Conservation (phyloP, 2,797 vertebrate species). For the Pelobates cultripes region DNA sequence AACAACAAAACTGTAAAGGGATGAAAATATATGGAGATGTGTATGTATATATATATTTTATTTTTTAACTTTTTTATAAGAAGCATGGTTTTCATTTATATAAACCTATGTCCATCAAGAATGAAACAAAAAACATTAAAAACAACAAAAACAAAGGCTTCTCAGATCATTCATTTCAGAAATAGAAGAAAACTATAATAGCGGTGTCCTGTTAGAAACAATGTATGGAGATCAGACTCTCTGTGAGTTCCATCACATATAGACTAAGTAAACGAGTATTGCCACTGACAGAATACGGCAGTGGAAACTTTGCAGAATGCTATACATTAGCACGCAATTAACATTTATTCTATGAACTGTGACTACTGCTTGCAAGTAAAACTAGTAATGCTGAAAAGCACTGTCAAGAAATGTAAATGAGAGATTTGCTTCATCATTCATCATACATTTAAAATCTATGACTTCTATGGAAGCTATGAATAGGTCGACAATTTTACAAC, state of each 20-base stretch:
- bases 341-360: constrained; percentile 74
- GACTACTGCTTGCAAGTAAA: constrained; percentile 76
- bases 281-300: constrained; percentile 72
- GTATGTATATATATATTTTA: not conserved
- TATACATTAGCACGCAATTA: constrained; percentile 80
- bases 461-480: constrained; percentile 81
- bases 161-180: constrained; percentile 62
- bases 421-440: constrained; percentile 82
- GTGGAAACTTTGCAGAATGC: constrained; percentile 74
- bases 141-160: not conserved
- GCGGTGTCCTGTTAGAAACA: constrained; percentile 64
- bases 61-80: not conserved
- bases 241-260: constrained; percentile 57
- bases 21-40: constrained; percentile 41
- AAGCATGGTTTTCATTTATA: not conserved
- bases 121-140: not conserved
- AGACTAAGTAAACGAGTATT: constrained; percentile 75
- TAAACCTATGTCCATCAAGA: not conserved
- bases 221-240: constrained; percentile 63
- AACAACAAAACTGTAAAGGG: constrained; percentile 77
- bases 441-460: constrained; percentile 81
- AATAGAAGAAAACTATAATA: constrained; percentile 71
- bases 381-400: constrained; percentile 75
- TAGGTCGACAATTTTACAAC: constrained; percentile 74
- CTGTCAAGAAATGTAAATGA: constrained; percentile 81